A percentile compares a stretch with the other conserved stretches of the same genome.
These are phyloP conservation scores for Netelia inedita DNA, from an alignment of 2,888 invertebrate species.

Conservation along the genomic window DNA sequence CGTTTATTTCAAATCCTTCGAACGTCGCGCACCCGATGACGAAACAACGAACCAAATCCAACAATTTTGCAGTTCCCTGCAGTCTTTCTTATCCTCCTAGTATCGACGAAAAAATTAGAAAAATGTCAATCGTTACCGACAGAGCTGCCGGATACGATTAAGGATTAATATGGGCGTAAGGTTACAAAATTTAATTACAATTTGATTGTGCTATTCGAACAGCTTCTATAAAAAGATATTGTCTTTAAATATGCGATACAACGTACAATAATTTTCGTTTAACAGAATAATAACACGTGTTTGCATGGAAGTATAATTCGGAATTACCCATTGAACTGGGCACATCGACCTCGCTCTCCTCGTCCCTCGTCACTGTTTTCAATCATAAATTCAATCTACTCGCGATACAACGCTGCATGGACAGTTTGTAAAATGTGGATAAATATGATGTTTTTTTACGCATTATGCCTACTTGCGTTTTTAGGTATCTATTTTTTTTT, in stretches of 20 bases:
- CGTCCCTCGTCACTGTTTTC: neutral
- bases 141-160: too few species aligned
- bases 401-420: slow-evolving; percentile 25
- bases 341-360: slow-evolving; percentile 57
- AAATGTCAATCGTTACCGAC: too few species aligned
- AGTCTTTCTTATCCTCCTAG: too few species aligned
- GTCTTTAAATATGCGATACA: slow-evolving; percentile 66
- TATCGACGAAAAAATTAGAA: too few species aligned
- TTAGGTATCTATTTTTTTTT: slow-evolving; percentile 16
- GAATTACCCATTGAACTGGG: slow-evolving; percentile 66
- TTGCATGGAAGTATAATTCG: slow-evolving; percentile 66
- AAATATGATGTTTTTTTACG: slow-evolving; percentile 48
- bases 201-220: slow-evolving; percentile 63
- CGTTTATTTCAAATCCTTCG: too few species aligned
- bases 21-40: too few species aligned
- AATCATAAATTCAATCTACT: slow-evolving; percentile 47
- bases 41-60: too few species aligned
- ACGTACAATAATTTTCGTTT: slow-evolving; percentile 64
- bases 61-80: too few species aligned
- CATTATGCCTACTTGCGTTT: slow-evolving; percentile 32
- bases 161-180: slow-evolving; percentile 25
- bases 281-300: slow-evolving; percentile 57
- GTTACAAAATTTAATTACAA: slow-evolving; percentile 62
- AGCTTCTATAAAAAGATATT: slow-evolving; percentile 69
- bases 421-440: slow-evolving; percentile 57